phyloP scores from a whole-genome alignment of 2,113 vertebrate genomes.

The Brienomyrus longianalis region DNA sequence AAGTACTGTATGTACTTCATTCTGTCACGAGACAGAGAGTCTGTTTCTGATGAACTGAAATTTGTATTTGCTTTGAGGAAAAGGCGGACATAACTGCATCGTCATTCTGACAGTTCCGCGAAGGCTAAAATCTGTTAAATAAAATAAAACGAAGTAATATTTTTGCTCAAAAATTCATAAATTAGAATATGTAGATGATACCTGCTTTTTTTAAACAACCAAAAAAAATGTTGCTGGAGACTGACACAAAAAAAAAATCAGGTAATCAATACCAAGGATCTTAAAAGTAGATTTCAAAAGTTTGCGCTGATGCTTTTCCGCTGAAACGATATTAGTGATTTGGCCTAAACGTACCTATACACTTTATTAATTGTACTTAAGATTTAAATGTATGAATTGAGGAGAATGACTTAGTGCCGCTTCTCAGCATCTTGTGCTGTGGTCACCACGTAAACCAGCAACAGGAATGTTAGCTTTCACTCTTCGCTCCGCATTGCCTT shows the following conservation, averaged over 20 bases:
- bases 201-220: not conserved
- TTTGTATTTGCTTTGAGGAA: not conserved
- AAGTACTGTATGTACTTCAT: not conserved
- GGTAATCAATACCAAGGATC: not conserved
- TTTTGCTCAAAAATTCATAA: not conserved
- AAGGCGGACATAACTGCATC: not conserved
- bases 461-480: not conserved
- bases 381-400: not conserved
- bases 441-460: not conserved
- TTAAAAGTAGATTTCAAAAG: not conserved
- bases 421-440: not conserved
- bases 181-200: not conserved
- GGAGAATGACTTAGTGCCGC: not conserved
- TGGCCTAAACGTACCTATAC: not conserved
- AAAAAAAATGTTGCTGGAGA: not conserved
- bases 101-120: not conserved
- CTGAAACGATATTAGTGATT: not conserved
- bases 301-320: not conserved
- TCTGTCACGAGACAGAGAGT: not conserved
- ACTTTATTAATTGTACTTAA: not conserved
- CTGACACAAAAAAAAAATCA: not conserved
- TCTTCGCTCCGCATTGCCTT: not conserved
- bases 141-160: not conserved
- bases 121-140: not conserved
- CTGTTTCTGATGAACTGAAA: not conserved